A percentile compares a stretch with the other conserved stretches of the same genome.
Conservation (phyloP, 2,113 vertebrate species). For the Malurus melanocephalus region DNA sequence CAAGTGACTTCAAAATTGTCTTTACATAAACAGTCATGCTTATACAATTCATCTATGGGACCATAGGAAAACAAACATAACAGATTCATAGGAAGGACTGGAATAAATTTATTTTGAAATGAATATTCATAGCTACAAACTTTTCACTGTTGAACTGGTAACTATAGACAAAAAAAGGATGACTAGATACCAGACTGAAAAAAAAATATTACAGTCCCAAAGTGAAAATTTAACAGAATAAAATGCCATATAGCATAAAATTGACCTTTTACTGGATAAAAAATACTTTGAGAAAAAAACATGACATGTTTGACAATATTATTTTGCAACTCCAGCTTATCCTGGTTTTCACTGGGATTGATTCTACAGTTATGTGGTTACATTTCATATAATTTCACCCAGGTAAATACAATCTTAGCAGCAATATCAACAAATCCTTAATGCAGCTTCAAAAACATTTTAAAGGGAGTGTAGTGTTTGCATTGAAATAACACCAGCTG, state of each 20-base stretch:
- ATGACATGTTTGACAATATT: neutral
- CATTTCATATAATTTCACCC: neutral
- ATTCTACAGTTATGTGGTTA: neutral
- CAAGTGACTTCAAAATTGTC: neutral
- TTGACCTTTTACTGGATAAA: neutral
- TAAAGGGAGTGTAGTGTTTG: neutral
- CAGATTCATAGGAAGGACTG: neutral
- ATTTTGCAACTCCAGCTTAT: neutral
- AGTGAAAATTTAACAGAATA: neutral
- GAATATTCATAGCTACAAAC: neutral
- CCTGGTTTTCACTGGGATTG: neutral
- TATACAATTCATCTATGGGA: neutral
- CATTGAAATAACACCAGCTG: neutral
- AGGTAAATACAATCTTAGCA: neutral
- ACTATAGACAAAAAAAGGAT: neutral
- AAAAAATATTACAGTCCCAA: neutral
- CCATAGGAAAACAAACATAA: neutral
- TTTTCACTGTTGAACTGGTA: neutral
- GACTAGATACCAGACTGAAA: neutral
- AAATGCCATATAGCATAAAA: neutral
- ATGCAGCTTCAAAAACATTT: neutral
- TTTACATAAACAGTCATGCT: neutral
- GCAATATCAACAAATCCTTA: neutral
- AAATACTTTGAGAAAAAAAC: neutral
- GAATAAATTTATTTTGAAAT: neutral